Evolutionary conservation across 2,113 vertebrate genomes (phyloP).

Genomic region (Rhinoptilus africanus): DNA sequence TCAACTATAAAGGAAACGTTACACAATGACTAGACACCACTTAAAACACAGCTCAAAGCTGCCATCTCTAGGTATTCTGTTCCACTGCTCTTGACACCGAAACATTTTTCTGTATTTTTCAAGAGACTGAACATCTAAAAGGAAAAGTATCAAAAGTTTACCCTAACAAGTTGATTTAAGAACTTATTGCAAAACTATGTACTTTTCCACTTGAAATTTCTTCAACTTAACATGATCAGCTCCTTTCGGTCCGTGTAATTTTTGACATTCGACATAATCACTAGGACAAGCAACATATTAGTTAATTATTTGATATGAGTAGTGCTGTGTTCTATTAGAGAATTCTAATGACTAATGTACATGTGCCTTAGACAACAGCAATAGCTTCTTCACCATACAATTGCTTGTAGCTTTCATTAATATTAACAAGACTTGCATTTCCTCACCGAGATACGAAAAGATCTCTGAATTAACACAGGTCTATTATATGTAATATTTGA

Average conservation of each 20-base stretch:
- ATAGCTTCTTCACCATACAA: background rate
- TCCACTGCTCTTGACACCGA: background rate
- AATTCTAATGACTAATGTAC: background rate
- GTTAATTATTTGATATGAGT: background rate
- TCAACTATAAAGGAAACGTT: background rate
- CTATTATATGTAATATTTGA: background rate
- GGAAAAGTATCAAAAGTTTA: background rate
- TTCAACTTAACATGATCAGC: background rate
- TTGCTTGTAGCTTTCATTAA: background rate
- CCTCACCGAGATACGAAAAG: background rate
- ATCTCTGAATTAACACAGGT: background rate
- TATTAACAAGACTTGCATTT: background rate
- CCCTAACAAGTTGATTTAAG: background rate
- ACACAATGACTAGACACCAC: background rate
- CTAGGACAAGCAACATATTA: background rate
- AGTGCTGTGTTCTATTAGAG: background rate
- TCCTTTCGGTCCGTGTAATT: background rate
- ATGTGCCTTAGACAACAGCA: background rate
- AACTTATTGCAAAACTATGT: background rate
- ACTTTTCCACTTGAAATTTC: background rate
- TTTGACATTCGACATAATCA: background rate
- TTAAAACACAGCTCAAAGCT: constrained; percentile 50
- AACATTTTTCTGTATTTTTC: background rate
- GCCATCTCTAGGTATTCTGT: constrained; percentile 34
- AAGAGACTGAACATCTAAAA: background rate